Percentiles rank a stretch among this genome's conserved stretches.
These are phyloP conservation scores for Octonoba sinensis DNA, from an alignment of 2,888 invertebrate genomes.

Conservation along the genomic window DNA sequence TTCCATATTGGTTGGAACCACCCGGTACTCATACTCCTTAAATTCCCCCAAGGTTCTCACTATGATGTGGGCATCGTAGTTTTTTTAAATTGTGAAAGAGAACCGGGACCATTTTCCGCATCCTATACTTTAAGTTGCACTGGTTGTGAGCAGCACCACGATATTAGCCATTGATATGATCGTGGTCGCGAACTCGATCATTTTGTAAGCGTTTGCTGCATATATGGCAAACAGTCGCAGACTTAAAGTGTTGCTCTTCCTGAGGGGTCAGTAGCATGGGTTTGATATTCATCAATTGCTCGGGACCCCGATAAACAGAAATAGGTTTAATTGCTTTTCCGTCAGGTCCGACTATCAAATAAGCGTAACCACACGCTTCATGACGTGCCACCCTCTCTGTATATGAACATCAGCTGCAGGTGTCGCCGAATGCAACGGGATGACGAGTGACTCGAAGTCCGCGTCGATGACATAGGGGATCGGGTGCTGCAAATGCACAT, in stretches of 20 bases:
- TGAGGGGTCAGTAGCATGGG: neutral
- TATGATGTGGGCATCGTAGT: conserved; percentile 8
- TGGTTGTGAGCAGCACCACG: neutral
- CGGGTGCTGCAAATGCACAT: neutral
- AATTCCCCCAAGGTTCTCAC: no score
- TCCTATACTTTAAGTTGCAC: conserved; percentile 11
- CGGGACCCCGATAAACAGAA: neutral
- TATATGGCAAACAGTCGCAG: neutral
- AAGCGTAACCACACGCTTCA: conserved; percentile 14
- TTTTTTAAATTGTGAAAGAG: conserved; percentile 10
- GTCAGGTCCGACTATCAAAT: neutral
- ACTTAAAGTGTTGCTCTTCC: neutral
- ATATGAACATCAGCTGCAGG: neutral
- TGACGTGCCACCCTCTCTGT: neutral
- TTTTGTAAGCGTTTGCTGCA: neutral
- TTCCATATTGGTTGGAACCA: neutral
- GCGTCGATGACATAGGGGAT: neutral
- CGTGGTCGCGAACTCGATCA: neutral
- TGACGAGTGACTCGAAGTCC: neutral
- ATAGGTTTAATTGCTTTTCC: conserved; percentile 3
- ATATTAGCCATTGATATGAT: neutral
- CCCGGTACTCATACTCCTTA: neutral
- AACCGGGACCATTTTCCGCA: no score
- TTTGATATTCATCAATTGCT: neutral
- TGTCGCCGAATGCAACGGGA: neutral